Conservation (phyloP, 2,113 vertebrate species). For the Cercocebus atys region DNA sequence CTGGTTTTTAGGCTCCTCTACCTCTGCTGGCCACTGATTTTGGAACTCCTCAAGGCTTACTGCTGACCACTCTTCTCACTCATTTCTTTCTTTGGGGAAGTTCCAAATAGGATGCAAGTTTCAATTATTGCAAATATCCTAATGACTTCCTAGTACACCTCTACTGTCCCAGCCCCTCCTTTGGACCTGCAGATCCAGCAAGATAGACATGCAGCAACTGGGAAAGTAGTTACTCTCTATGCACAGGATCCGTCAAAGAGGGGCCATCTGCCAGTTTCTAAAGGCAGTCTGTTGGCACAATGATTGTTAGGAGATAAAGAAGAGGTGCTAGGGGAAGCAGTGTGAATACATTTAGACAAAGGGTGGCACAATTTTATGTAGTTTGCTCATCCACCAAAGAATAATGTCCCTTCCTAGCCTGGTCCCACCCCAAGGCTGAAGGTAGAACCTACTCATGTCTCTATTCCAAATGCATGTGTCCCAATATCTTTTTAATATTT, state of each 20-base stretch:
- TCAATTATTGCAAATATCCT: not conserved
- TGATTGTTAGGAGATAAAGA: not conserved
- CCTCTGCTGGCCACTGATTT: not conserved
- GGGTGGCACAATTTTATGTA: not conserved
- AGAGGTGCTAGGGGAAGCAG: not conserved
- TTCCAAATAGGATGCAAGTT: not conserved
- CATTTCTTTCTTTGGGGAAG: not conserved
- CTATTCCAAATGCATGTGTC: not conserved
- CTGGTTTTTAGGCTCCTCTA: not conserved
- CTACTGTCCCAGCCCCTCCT: not conserved
- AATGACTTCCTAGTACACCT: not conserved
- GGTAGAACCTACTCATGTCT: not conserved
- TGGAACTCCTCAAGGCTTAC: not conserved
- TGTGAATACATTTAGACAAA: not conserved
- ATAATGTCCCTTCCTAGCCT: not conserved
- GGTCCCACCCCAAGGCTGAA: not conserved
- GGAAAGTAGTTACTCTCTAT: not conserved
- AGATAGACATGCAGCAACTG: not conserved
- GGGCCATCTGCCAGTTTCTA: not conserved
- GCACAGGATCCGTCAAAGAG: not conserved
- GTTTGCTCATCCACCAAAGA: not conserved
- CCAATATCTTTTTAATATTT: not conserved
- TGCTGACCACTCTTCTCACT: not conserved
- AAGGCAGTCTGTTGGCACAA: not conserved
- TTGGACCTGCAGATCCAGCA: not conserved